Evolutionary conservation across 2,888 invertebrate genomes (phyloP).

Genomic region (Stratiomys singularior): DNA sequence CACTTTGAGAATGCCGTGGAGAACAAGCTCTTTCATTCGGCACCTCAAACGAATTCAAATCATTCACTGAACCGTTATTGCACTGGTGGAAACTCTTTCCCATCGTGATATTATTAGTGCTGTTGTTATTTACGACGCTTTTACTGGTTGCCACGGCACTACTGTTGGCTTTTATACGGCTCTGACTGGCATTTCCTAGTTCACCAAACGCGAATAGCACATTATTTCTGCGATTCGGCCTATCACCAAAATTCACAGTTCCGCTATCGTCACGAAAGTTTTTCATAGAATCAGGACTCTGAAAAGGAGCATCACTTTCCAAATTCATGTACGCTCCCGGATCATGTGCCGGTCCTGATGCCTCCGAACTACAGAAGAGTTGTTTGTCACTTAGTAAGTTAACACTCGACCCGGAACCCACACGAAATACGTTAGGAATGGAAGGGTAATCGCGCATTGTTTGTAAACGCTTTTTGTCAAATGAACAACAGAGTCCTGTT

Average conservation of each 20-base stretch:
- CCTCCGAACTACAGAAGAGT: constrained; percentile 27
- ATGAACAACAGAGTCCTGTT: neutral
- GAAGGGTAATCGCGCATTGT: constrained; percentile 62
- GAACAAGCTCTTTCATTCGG: neutral
- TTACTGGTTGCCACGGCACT: constrained; percentile 28
- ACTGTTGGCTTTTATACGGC: neutral
- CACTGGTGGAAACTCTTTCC: constrained; percentile 23
- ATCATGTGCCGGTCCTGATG: constrained; percentile 14
- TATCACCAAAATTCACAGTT: constrained; percentile 1
- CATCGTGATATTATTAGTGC: constrained; percentile 13
- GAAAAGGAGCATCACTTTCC: neutral
- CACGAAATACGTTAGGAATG: constrained; percentile 64
- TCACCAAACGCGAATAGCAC: constrained; percentile 14
- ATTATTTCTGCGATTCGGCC: constrained; percentile 40
- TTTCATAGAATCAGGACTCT: constrained; percentile 8
- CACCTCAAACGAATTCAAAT: constrained; percentile 45
- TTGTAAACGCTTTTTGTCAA: neutral
- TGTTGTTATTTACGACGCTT: constrained; percentile 37
- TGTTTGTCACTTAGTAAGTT: constrained; percentile 48
- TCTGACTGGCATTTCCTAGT: constrained; percentile 4
- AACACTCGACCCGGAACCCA: constrained; percentile 57
- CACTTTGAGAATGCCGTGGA: neutral
- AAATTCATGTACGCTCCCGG: neutral
- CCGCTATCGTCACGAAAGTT: constrained; percentile 1
- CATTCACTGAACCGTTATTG: constrained; percentile 45